Evolutionary conservation across 2,888 invertebrate genomes (phyloP).

Genomic region (Physocephala rufipes): DNA sequence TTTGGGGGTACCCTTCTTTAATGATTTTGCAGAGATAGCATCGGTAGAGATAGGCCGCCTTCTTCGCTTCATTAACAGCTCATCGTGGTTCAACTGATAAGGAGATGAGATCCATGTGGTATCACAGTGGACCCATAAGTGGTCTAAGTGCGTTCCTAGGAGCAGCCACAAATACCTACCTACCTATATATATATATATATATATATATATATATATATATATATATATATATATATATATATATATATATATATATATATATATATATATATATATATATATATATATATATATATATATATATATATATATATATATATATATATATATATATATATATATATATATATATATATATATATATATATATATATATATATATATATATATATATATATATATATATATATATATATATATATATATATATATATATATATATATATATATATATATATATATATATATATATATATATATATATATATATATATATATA

Average conservation of each 20-base stretch:
- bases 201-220: slow-evolving; percentile 1
- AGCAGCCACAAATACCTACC: no score
- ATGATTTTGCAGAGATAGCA: no score
- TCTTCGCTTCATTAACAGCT: neutral
- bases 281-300: slow-evolving; percentile 1
- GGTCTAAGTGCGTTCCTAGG: no score
- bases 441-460: slow-evolving; percentile 1
- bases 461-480: neutral
- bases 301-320: slow-evolving; percentile 1
- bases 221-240: slow-evolving; percentile 1
- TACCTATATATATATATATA: neutral
- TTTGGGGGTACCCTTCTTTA: neutral
- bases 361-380: slow-evolving; percentile 1
- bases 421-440: slow-evolving; percentile 1
- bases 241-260: slow-evolving; percentile 1
- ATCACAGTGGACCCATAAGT: no score
- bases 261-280: slow-evolving; percentile 1
- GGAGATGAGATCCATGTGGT: no score
- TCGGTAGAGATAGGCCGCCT: neutral
- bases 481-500: neutral
- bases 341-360: slow-evolving; percentile 1
- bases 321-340: slow-evolving; percentile 1
- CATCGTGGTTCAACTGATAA: neutral
- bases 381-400: slow-evolving; percentile 1
- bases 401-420: slow-evolving; percentile 1